A percentile compares a stretch with the other conserved stretches of the same genome.
These are phyloP conservation scores for Monarcha castaneiventris DNA, from an alignment of 2,113 vertebrate species.

Conservation along the genomic window DNA sequence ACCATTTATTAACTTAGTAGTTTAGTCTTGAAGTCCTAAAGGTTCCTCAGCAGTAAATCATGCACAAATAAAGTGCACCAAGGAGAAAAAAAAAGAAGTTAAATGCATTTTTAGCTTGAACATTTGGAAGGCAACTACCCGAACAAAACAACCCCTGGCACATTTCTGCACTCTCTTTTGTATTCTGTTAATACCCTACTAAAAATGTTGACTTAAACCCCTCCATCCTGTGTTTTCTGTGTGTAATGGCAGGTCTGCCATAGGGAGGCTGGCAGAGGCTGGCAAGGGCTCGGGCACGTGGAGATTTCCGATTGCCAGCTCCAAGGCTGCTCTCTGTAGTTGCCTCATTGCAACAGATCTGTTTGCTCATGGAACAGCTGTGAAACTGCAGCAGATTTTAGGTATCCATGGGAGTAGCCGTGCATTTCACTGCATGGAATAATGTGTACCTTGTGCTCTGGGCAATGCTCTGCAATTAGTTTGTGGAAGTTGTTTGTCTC, in stretches of 20 bases:
- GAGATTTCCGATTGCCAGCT: background rate
- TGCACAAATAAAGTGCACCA: background rate
- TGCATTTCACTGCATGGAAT: background rate
- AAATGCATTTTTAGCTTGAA: background rate
- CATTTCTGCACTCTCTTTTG: background rate
- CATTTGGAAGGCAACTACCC: background rate
- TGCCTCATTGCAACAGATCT: background rate
- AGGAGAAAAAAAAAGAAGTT: background rate
- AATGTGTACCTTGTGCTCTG: slow-evolving; percentile 8
- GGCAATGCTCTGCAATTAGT: slow-evolving; percentile 13
- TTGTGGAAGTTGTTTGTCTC: slow-evolving; percentile 41
- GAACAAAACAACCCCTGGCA: background rate
- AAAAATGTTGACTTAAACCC: background rate
- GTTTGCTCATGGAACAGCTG: slow-evolving; percentile 25
- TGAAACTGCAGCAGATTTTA: background rate
- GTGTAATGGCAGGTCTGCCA: background rate
- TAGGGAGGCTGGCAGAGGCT: background rate
- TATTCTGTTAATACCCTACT: background rate
- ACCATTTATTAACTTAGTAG: slow-evolving; percentile 11
- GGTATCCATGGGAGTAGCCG: background rate
- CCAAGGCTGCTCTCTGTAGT: background rate
- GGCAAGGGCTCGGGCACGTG: background rate
- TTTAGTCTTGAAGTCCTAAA: background rate
- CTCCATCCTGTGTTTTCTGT: background rate
- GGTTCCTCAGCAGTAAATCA: slow-evolving; percentile 13